Percentiles rank a stretch among this genome's conserved stretches.
phyloP scores from a whole-genome alignment of 2,888 invertebrate genomes.

The Antitype chi region DNA sequence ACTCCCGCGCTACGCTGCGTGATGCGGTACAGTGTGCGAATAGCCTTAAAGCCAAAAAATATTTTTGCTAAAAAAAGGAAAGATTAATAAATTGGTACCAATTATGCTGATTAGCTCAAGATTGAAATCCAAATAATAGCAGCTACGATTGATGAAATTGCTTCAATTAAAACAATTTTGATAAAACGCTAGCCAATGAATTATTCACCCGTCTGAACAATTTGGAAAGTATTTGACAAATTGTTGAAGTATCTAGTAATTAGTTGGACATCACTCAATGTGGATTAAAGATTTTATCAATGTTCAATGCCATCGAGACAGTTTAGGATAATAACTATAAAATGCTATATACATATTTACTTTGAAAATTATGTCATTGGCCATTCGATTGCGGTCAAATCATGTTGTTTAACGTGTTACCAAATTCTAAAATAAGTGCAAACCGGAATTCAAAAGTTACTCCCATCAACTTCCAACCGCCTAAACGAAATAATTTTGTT shows the following conservation, averaged over 20 bases:
- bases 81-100: conserved; percentile 12
- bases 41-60: too few species aligned
- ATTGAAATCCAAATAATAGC: conserved; percentile 30
- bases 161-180: conserved; percentile 54
- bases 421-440: conserved; percentile 58
- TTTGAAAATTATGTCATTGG: conserved; percentile 27
- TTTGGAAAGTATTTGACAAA: conserved; percentile 52
- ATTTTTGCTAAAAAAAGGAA: background rate
- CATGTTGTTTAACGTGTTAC: conserved; percentile 53
- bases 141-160: conserved; percentile 47
- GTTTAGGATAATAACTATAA: conserved; percentile 23
- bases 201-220: conserved; percentile 47
- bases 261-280: conserved; percentile 51
- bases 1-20: too few species aligned
- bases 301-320: conserved; percentile 26
- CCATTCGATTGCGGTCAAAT: conserved; percentile 2
- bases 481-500: conserved; percentile 66
- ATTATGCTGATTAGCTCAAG: conserved; percentile 25
- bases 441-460: conserved; percentile 71
- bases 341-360: background rate
- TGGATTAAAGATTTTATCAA: conserved; percentile 63
- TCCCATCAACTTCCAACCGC: conserved; percentile 57
- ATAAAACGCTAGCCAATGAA: conserved; percentile 43
- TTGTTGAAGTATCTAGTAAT: conserved; percentile 45
- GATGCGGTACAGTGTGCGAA: too few species aligned